Percentiles rank a stretch among this genome's conserved stretches.
phyloP scores from a whole-genome alignment of 2,888 invertebrate genomes.

The Gymnosoma rotundatum region DNA sequence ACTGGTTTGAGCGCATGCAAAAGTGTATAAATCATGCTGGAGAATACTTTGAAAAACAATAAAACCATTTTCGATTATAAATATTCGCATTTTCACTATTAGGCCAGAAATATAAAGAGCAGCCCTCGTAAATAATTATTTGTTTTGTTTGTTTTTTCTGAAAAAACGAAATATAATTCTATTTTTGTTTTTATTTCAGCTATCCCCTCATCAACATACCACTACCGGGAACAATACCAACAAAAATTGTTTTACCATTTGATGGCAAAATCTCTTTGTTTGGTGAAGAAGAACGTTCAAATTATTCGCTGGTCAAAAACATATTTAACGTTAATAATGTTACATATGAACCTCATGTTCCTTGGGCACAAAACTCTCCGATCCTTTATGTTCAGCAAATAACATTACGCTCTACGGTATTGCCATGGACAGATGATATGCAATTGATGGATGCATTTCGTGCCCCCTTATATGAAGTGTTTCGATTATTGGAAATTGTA shows the following conservation, averaged over 20 bases:
- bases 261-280: constrained; percentile 79
- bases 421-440: constrained; percentile 93
- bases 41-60: too few species aligned
- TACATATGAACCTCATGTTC: constrained; percentile 82
- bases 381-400: constrained; percentile 90
- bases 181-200: constrained; percentile 83
- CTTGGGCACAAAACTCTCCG: constrained; percentile 85
- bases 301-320: constrained; percentile 75
- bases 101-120: too few species aligned
- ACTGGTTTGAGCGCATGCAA: too few species aligned
- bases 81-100: too few species aligned
- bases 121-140: too few species aligned
- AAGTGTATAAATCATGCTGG: too few species aligned
- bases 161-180: not conserved
- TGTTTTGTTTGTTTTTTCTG: too few species aligned
- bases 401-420: constrained; percentile 88
- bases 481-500: constrained; percentile 92
- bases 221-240: constrained; percentile 94
- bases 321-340: constrained; percentile 74
- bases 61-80: too few species aligned
- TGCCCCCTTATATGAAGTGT: constrained; percentile 94
- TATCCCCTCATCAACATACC: constrained; percentile 93
- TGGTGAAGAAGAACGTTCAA: constrained; percentile 73
- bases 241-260: constrained; percentile 85
- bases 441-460: constrained; percentile 95